These are phyloP conservation scores for Columba livia DNA, from an alignment of 2,113 vertebrate species.

Conservation along the genomic window DNA sequence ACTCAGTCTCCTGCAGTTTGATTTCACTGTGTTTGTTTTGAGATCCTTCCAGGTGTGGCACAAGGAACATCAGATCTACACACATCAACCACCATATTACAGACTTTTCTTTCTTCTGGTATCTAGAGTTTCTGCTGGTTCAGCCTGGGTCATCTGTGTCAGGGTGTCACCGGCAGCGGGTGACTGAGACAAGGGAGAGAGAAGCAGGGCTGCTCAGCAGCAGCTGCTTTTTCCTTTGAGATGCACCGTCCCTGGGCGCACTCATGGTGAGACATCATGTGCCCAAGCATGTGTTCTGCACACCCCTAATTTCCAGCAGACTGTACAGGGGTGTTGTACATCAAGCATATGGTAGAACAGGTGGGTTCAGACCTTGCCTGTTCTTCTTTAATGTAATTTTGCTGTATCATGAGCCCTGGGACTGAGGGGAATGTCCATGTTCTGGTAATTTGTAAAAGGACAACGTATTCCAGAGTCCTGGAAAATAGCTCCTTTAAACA, in stretches of 20 bases:
- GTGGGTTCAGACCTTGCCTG: not conserved
- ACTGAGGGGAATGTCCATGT: not conserved
- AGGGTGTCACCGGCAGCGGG: not conserved
- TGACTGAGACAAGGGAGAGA: not conserved
- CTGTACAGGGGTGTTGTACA: not conserved
- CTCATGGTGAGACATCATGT: not conserved
- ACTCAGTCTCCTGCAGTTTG: not conserved
- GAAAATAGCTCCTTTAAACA: not conserved
- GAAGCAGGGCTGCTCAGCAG: not conserved
- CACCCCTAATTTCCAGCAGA: not conserved
- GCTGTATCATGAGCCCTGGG: not conserved
- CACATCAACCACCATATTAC: not conserved
- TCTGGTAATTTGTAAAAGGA: not conserved
- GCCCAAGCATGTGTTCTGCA: rapidly evolving
- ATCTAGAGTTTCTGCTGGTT: not conserved
- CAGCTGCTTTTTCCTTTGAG: not conserved
- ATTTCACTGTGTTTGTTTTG: not conserved
- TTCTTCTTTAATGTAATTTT: not conserved
- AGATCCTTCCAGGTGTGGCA: not conserved
- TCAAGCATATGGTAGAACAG: not conserved
- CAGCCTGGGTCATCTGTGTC: not conserved
- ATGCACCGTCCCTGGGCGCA: not conserved
- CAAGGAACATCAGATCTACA: not conserved
- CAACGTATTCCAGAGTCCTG: not conserved
- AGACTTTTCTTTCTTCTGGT: not conserved